phyloP scores from a whole-genome alignment of 2,113 vertebrate species.

The Rousettus leschenaultii region DNA sequence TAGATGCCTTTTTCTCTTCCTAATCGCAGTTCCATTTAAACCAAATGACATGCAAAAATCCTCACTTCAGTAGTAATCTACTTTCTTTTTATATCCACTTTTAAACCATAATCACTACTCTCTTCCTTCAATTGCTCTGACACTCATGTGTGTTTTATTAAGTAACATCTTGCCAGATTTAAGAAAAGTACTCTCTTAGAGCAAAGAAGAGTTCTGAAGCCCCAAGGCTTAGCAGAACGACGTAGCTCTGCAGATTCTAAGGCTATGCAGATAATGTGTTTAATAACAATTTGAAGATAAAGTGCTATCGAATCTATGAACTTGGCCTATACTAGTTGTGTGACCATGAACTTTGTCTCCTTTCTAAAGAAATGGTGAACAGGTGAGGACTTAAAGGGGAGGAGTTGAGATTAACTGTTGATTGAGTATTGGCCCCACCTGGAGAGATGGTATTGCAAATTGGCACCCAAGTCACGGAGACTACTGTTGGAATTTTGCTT shows the following conservation, averaged over 20 bases:
- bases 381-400: not conserved
- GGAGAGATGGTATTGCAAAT: not conserved
- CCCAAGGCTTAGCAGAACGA: not conserved
- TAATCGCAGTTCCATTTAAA: constrained; percentile 71
- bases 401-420: not conserved
- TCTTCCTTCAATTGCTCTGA: constrained; percentile 58
- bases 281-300: constrained; percentile 39
- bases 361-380: not conserved
- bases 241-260: not conserved
- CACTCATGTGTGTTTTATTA: constrained; percentile 56
- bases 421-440: not conserved
- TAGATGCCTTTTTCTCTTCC: constrained; percentile 39
- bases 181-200: constrained; percentile 26
- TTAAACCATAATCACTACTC: constrained; percentile 57
- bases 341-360: not conserved
- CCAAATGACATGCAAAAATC: constrained; percentile 59
- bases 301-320: not conserved
- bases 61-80: constrained; percentile 57
- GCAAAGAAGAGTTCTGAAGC: not conserved
- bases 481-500: not conserved
- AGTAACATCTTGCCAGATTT: constrained; percentile 20
- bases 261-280: not conserved
- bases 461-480: not conserved
- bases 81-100: constrained; percentile 65
- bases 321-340: not conserved